A percentile compares a stretch with the other conserved stretches of the same genome.
These are phyloP conservation scores for Diabrotica virgifera DNA, from an alignment of 1,140 invertebrate species.

Conservation along the genomic window DNA sequence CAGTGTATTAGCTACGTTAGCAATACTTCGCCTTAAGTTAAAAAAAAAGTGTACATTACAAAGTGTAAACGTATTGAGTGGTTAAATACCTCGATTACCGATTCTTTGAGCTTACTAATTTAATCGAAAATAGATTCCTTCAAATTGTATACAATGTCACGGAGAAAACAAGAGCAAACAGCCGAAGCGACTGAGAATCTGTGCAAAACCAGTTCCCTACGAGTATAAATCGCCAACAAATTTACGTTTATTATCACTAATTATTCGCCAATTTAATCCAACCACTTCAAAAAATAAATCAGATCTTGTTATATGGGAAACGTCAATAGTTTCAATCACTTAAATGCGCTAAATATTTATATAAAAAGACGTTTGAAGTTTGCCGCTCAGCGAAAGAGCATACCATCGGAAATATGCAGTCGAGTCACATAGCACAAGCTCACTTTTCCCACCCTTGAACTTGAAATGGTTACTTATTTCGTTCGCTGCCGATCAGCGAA, in stretches of 20 bases:
- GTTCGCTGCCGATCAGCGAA: constrained; percentile 12
- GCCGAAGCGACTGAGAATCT: background rate
- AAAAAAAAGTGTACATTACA: too few species aligned
- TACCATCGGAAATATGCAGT: constrained; percentile 16
- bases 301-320: constrained; percentile 24
- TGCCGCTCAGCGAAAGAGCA: constrained; percentile 10
- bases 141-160: too few species aligned
- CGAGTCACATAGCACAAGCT: constrained; percentile 14
- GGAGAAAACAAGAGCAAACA: background rate
- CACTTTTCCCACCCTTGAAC: constrained; percentile 22
- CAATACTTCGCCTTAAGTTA: too few species aligned
- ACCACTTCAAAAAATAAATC: constrained; percentile 20
- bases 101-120: too few species aligned
- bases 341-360: constrained; percentile 19
- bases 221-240: constrained; percentile 16
- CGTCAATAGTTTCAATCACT: constrained; percentile 23
- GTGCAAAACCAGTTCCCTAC: constrained; percentile 12
- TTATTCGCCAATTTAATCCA: constrained; percentile 21
- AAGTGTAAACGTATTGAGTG: too few species aligned
- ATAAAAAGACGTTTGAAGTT: constrained; percentile 21
- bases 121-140: too few species aligned
- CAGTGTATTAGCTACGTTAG: too few species aligned
- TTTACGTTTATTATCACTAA: constrained; percentile 24
- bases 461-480: constrained; percentile 12
- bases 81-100: too few species aligned